Evolutionary conservation across 1,140 invertebrate genomes (phyloP), one percentile per base, ranked within the genome.

Genomic region (Drosophila orosa): DNA sequence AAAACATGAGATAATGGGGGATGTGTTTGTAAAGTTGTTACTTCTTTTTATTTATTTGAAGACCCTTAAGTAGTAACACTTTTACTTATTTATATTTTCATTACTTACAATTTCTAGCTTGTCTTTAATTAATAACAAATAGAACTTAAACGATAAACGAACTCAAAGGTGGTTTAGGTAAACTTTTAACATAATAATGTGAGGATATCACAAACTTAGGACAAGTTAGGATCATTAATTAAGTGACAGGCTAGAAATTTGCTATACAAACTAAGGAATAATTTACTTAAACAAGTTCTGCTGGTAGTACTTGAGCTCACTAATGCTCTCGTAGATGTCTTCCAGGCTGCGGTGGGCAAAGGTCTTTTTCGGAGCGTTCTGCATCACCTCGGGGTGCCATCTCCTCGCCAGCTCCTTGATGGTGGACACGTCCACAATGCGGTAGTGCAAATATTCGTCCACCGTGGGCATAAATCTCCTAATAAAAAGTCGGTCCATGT

Each of bases 401-500:
- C 97, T 92, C 52, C 94, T 94, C 29, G 92, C 94, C 74, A 99
- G 84, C 93, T 99, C 98, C 92, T 98, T 99, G 2, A 99, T 92
- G 4, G 96, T 95, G 33, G 96, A 97, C 5, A 99, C 98, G 94
- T 99, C 98, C 55, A 99, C 95, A 24, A 98, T 96, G 85, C 98
- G 94, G 92, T 99, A 99, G 92, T 99, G 97, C 59, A 99, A 93
- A 92, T 98, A 96, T 12, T 95, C 85, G 84, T 96, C 90, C 15
- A 98, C 90, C 37, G 75, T 92, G 1, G 97, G 96, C 95, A 98
- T 96, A 78, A 95, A 95, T 92, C 96, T 96, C 2, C 85, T 71
- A 33, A 98, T 72, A 92, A 98, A 98, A 13, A 95, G 56, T 71
- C 96, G 93, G 92, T 99, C 98, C 93, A 96, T 95, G 81, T 97